Base-by-base conservation (phyloP, 2,888 invertebrate species). In the Platycheirus rosarum region DNA sequence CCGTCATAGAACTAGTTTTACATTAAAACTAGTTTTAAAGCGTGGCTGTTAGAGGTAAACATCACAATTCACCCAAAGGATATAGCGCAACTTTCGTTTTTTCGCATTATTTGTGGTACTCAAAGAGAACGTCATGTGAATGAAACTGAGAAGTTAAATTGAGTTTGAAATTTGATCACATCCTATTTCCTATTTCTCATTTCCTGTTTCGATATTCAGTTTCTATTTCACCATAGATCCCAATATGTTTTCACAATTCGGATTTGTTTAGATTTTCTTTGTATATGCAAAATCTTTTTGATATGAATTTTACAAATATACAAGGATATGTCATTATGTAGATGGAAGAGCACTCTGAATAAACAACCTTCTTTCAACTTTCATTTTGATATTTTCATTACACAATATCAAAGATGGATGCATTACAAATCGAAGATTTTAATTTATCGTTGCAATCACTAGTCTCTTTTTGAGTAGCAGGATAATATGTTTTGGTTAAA, bases 161-260 rank as follows among this genome's bases (percentile, higher is more conserved):
- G 49, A 49, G 29, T 49, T 49, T 49, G 26, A 49, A 49, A 49
- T 29, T 26, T 14, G 26, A 49, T 48, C 48, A 48, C 48, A 48
- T 49, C 26, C 49, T 49, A 14, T 49, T 49, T 49, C 49, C 49
- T 29, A n/a, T n/a, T n/a, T n/a, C n/a, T n/a, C n/a, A n/a, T n/a
- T n/a, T n/a, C n/a, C n/a, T n/a, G 29, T 23, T 29, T 49, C 49
- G 26, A 29, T 49, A 49, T 49, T 49, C 29, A 49, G 26, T 49
- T 49, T 49, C 26, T 26, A 14, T 14, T 49, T 49, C 26, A 26
- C 26, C 49, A 49, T 49, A 23, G 3, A n/a, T n/a, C n/a, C n/a
- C 6, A 5, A 29, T 18, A 14, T 49, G 5, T 20, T 26, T 49
- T 49, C 8, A 9, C 26, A 49, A 49, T n/a, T n/a, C n/a, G n/a